Evolutionary conservation across 2,113 vertebrate genomes (phyloP), one percentile per base, ranked within the genome.

Genomic region (Daphoenositta chrysoptera): DNA sequence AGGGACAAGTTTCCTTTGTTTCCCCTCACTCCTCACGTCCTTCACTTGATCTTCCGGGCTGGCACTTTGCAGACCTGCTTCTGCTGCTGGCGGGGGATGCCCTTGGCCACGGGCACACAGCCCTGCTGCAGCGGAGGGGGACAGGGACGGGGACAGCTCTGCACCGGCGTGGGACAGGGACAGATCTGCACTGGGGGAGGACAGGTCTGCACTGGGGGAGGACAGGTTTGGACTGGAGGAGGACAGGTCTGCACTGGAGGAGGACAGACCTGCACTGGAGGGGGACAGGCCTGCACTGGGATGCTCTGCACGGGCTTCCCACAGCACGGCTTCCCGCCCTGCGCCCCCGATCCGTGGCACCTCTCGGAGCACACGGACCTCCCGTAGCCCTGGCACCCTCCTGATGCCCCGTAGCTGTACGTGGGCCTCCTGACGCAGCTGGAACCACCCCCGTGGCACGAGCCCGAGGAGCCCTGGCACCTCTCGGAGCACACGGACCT

Each of bases 391-490:
- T 94, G 77, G 33, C 93, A 94, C 5, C 90, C 96, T 1, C 94
- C 93, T 0, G 84, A 73, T 0, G 40, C 42, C 13, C 88, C 92
- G 0, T 26, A 89, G 77, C 4, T 73, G 60, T 91, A 94, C 0
- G 90, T 84, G 26, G 96, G 94, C 0, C 94, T 94, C 60, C 94
- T 82, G 51, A 82, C 88, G 0, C 93, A 95, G 51, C 51, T 27
- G 0, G 73, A 70, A 1, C 88, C 47, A 0, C 91, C 85, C 18
- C 83, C 85, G 0, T 93, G 82, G 69, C 72, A 91, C 0, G 87
- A 92, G 2, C 81, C 77, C 0, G 83, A 37, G 7, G 56, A 47
- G 0, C 24, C 83, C 0, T 31, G 57, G 58, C 93, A 87, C n/a
- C 83, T 64, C 79, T 94, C 92, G 0, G 94, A 13, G 17, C 92